These are phyloP conservation scores for Engystomops pustulosus DNA, from an alignment of 2,113 vertebrate species.

Conservation along the genomic window DNA sequence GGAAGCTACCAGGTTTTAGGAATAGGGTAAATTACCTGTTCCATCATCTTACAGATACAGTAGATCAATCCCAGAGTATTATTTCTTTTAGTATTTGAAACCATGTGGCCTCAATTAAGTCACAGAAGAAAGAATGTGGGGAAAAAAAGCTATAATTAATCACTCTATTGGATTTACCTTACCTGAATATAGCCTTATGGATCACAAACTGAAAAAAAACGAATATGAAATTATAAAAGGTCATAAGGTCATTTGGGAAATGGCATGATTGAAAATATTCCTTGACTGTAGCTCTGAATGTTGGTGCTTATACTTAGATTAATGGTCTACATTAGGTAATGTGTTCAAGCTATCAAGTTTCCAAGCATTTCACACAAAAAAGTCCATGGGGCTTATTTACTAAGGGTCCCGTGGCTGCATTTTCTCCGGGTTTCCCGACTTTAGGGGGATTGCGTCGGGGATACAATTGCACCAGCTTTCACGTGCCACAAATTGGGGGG, in stretches of 20 bases:
- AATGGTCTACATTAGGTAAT: too few species aligned
- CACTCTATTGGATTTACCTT: neutral
- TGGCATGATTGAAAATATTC: neutral
- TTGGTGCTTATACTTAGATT: too few species aligned
- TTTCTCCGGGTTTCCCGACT: too few species aligned
- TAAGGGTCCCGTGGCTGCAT: too few species aligned
- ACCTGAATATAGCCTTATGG: neutral
- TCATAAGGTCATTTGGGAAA: too few species aligned
- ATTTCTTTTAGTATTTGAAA: slow-evolving; percentile 19
- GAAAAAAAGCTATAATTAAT: neutral
- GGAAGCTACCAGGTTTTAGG: neutral
- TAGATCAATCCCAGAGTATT: neutral
- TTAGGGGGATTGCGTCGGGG: too few species aligned
- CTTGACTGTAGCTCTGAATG: too few species aligned
- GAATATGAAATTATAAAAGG: slow-evolving; percentile 9
- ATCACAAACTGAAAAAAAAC: slow-evolving; percentile 3
- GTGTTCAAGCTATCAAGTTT: too few species aligned
- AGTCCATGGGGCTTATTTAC: too few species aligned
- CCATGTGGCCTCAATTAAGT: slow-evolving; percentile 21
- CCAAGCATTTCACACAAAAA: too few species aligned
- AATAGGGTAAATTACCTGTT: neutral
- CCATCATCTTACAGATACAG: slow-evolving; percentile 5
- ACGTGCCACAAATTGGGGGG: too few species aligned
- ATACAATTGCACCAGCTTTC: too few species aligned
- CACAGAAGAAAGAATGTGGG: neutral